Evolutionary conservation across 2,797 vertebrate genomes (phyloP).

Genomic region (Eulemur coronatus): DNA sequence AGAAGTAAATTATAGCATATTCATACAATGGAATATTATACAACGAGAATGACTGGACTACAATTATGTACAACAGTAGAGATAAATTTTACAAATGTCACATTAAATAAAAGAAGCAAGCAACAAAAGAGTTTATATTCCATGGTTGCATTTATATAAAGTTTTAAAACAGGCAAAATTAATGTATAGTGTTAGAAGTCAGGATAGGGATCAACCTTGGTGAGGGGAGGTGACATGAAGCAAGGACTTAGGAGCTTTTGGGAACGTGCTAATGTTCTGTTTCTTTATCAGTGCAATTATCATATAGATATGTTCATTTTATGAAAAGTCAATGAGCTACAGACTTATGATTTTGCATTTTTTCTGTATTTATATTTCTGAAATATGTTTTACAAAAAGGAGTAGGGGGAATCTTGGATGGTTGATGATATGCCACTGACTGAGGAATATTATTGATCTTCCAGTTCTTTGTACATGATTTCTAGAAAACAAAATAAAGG

Average conservation of each 20-base stretch:
- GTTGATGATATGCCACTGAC: neutral
- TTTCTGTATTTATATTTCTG: constrained; percentile 10
- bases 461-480: neutral
- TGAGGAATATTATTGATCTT: neutral
- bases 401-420: neutral
- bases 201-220: neutral
- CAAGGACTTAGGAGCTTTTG: neutral
- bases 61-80: neutral
- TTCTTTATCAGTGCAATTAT: neutral
- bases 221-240: neutral
- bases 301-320: neutral
- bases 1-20: too few species aligned
- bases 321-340: neutral
- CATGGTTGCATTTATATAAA: neutral
- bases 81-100: neutral
- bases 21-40: neutral
- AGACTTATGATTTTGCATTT: neutral
- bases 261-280: neutral
- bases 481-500: constrained; percentile 9
- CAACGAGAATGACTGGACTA: neutral
- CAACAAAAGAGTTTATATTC: neutral
- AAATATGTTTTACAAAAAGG: neutral
- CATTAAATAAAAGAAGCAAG: neutral
- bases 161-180: neutral
- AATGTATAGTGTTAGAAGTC: neutral